Evolutionary conservation across 2,797 vertebrate genomes (phyloP).

Genomic region (Hylomyscus alleni): DNA sequence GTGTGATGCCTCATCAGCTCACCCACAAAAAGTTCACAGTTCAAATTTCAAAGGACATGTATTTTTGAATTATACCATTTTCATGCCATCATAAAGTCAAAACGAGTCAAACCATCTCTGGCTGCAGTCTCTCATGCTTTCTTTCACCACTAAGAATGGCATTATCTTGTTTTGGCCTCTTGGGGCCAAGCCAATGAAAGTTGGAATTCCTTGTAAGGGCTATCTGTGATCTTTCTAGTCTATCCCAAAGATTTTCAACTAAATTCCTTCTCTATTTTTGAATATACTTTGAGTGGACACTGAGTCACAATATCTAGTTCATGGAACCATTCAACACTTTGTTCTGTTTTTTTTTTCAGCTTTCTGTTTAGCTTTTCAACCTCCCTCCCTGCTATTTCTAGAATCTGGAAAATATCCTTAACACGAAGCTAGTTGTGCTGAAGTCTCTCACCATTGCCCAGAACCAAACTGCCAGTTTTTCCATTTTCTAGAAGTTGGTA

Average conservation of each 20-base stretch:
- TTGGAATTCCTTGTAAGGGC: neutral
- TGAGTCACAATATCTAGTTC: slow-evolving; percentile 3
- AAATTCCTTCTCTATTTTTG: neutral
- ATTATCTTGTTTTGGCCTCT: neutral
- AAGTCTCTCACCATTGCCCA: neutral
- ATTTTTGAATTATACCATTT: neutral
- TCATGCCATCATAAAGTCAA: neutral
- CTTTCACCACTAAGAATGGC: neutral
- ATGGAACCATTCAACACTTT: neutral
- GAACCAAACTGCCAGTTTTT: slow-evolving; percentile 24
- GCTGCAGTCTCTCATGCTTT: neutral
- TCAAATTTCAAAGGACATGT: neutral
- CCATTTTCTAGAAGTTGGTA: slow-evolving; percentile 28
- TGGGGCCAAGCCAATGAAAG: neutral
- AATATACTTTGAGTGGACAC: neutral
- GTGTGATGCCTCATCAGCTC: neutral
- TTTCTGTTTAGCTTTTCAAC: slow-evolving; percentile 21
- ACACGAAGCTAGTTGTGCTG: neutral
- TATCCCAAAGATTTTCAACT: neutral
- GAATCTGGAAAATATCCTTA: slow-evolving; percentile 47
- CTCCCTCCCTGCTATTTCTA: neutral
- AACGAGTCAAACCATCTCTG: neutral
- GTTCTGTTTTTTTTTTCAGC: neutral
- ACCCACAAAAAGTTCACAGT: neutral
- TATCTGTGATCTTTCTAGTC: neutral